A percentile compares a stretch with the other conserved stretches of the same genome.
These are phyloP conservation scores for Etheostoma cragini DNA, from an alignment of 2,113 vertebrate species.

Conservation along the genomic window DNA sequence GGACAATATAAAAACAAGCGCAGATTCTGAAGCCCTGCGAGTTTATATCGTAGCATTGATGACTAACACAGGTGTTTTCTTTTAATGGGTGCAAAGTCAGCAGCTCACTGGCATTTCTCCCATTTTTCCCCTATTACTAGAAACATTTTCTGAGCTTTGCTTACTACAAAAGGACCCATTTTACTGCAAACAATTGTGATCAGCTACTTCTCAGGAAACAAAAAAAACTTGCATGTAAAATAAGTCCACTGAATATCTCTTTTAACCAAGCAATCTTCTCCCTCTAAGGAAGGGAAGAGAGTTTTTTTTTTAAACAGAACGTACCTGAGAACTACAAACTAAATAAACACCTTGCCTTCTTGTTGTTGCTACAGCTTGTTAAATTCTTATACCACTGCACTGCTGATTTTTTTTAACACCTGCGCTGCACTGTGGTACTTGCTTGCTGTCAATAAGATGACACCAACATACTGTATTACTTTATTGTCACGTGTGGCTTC, in stretches of 20 bases:
- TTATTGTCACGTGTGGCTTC: conserved; percentile 17
- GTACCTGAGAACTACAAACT: neutral
- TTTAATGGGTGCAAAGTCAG: neutral
- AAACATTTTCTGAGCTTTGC: neutral
- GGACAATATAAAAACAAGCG: neutral
- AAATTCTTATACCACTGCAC: neutral
- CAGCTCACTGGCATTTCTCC: neutral
- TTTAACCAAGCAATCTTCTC: neutral
- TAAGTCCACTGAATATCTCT: neutral
- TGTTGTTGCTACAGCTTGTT: neutral
- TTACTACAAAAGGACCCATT: neutral
- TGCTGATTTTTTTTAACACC: neutral
- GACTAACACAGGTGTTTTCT: neutral
- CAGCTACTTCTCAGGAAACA: neutral
- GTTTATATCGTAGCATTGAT: neutral
- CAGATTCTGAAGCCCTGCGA: neutral
- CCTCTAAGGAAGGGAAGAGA: neutral
- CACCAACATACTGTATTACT: neutral
- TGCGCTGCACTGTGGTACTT: neutral
- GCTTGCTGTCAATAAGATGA: conserved; percentile 30
- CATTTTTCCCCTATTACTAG: neutral
- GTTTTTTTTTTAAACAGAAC: neutral
- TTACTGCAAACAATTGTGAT: neutral
- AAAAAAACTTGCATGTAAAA: neutral
- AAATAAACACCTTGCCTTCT: neutral